Evolutionary conservation across 2,797 vertebrate genomes (phyloP).

Genomic region (Rhynchotus rufescens): DNA sequence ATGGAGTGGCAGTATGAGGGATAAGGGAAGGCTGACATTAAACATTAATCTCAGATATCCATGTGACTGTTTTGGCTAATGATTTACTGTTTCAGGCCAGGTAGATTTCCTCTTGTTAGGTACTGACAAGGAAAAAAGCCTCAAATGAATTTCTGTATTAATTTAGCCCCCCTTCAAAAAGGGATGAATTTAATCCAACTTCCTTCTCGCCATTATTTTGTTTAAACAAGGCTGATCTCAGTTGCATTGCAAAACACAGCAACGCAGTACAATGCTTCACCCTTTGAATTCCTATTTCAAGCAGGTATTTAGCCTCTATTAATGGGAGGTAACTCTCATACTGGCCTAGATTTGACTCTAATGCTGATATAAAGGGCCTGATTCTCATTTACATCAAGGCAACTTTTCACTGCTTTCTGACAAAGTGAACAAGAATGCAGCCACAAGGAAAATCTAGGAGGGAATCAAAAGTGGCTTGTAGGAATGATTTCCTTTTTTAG

Average conservation of each 20-base stretch:
- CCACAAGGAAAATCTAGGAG: background rate
- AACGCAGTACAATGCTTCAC: background rate
- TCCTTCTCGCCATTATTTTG: background rate
- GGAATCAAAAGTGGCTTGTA: background rate
- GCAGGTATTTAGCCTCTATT: slow-evolving; percentile 12
- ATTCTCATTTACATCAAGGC: background rate
- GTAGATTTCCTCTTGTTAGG: background rate
- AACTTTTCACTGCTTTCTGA: background rate
- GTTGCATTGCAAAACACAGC: background rate
- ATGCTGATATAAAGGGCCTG: background rate
- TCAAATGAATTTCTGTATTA: background rate
- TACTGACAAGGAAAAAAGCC: background rate
- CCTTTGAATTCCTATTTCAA: background rate
- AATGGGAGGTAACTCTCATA: background rate
- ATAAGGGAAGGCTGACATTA: background rate
- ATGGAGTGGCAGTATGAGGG: background rate
- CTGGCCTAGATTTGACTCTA: slow-evolving; percentile 9
- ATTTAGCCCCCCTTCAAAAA: background rate
- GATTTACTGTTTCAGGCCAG: slow-evolving; percentile 2
- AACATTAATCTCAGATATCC: slow-evolving; percentile 22
- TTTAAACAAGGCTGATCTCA: slow-evolving; percentile 21
- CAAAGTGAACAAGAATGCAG: background rate
- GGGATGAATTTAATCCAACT: background rate
- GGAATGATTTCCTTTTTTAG: background rate
- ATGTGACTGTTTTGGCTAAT: slow-evolving; percentile 15